Base-by-base conservation (phyloP, 1,140 invertebrate genomes). In the Pararge aegeria region DNA sequence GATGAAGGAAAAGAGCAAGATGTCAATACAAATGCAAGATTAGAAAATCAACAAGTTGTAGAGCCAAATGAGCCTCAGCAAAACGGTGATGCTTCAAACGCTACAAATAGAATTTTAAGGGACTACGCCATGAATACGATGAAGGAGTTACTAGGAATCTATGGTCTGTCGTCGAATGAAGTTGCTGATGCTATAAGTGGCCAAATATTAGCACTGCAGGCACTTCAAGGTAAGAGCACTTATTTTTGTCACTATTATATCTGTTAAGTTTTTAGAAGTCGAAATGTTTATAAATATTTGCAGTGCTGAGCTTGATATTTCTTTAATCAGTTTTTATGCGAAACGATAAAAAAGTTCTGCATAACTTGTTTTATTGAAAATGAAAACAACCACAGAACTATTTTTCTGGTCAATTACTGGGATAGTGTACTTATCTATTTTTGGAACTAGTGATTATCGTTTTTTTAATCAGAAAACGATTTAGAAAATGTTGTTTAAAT, bases 51-150 rank as follows among this genome's bases (percentile, higher is more conserved):
- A 29, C 79, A 83, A 44, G 61, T 49, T 5, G 70, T 74, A 46
- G 81, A 87, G 2, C 55, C 56, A 9, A 67, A 13, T 40, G 87
- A 90, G 20, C 61, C 66, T 7, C 86, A 87, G 61, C 83, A 81
- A 37, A 90, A 90, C 68, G 89, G 89, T 15, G 89, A 90, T 12
- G 65, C 74, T 16, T 76, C 78, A 19, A 85, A 80, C 60, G 71
- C 81, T 27, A 84, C 85, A 9, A 91, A 90, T 64, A 89, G 84
- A 67, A 87, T 90, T 49, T 73, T 95, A 78, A 91, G 93, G 63
- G 94, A 95, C 70, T 95, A 94, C 78, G 94, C 94, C 4, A 93
- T 95, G 85, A 94, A 92, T 53, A 95, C 94, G 1, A 94, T 95
- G 94, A 93, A 94, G 61, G 94, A 95, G 79, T 80, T 95, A 27